A percentile compares a stretch with the other conserved stretches of the same genome.
Conservation (phyloP, 2,797 vertebrate species). For the Hapalemur alaotrensis region DNA sequence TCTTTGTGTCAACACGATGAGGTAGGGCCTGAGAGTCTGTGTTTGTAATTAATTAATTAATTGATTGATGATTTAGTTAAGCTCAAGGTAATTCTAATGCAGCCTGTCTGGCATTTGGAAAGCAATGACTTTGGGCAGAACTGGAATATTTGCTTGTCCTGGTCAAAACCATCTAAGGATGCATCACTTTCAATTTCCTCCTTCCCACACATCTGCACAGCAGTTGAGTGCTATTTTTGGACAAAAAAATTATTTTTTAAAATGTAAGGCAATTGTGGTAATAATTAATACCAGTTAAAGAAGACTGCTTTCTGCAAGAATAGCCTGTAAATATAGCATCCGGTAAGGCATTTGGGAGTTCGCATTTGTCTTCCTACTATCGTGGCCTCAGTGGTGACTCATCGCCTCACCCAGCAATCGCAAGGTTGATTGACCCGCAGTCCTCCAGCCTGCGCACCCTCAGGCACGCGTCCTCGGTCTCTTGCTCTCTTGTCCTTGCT, state of each 20-base stretch:
- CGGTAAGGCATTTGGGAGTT: not conserved
- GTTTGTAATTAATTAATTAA: constrained; percentile 3
- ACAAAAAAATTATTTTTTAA: not conserved
- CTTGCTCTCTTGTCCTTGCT: not conserved
- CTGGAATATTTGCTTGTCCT: not conserved
- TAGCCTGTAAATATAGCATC: not conserved
- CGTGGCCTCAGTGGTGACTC: not conserved
- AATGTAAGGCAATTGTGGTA: not conserved
- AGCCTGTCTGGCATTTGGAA: not conserved
- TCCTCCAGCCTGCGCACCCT: not conserved
- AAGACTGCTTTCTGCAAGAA: not conserved
- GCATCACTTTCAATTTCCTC: not conserved
- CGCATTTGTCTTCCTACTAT: not conserved
- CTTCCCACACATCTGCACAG: not conserved
- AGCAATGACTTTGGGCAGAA: not conserved
- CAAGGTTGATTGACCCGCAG: accelerated
- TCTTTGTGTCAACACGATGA: not conserved
- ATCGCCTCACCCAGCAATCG: not conserved
- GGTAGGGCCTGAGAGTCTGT: not conserved
- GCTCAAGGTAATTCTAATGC: not conserved
- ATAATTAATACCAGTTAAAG: not conserved
- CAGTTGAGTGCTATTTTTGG: not conserved
- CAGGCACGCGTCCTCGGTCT: accelerated
- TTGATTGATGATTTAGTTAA: not conserved
- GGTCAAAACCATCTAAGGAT: not conserved